Conservation (phyloP, 2,113 vertebrate genomes). For the Cephalopterus ornatus region DNA sequence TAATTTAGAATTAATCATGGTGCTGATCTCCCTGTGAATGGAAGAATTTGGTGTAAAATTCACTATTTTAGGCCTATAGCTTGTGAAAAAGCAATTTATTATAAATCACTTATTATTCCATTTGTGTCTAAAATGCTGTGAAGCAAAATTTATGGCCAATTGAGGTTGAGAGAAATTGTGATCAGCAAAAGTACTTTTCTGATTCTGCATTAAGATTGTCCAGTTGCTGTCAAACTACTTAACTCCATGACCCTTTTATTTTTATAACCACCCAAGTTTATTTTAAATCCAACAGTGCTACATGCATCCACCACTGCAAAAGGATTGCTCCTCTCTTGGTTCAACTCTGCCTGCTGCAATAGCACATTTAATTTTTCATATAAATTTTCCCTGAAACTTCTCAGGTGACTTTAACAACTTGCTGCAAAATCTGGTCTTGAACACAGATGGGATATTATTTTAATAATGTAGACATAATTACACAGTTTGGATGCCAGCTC, state of each 20-base stretch:
- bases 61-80: neutral
- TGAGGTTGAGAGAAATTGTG: neutral
- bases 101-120: neutral
- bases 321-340: neutral
- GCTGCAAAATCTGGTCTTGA: neutral
- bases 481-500: neutral
- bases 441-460: slow-evolving; percentile 26
- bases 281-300: neutral
- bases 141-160: neutral
- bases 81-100: slow-evolving; percentile 31
- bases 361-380: neutral
- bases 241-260: neutral
- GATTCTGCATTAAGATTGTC: neutral
- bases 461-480: slow-evolving; percentile 24
- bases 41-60: neutral
- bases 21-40: neutral
- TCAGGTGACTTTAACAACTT: slow-evolving; percentile 9
- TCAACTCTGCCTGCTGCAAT: neutral
- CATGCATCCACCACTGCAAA: neutral
- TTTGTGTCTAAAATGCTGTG: neutral
- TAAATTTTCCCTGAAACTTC: neutral
- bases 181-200: slow-evolving; percentile 20
- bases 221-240: neutral
- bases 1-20: neutral
- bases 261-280: neutral